These are phyloP conservation scores for Buceros bicornis DNA, from an alignment of 2,797 vertebrate genomes.

Conservation along the genomic window DNA sequence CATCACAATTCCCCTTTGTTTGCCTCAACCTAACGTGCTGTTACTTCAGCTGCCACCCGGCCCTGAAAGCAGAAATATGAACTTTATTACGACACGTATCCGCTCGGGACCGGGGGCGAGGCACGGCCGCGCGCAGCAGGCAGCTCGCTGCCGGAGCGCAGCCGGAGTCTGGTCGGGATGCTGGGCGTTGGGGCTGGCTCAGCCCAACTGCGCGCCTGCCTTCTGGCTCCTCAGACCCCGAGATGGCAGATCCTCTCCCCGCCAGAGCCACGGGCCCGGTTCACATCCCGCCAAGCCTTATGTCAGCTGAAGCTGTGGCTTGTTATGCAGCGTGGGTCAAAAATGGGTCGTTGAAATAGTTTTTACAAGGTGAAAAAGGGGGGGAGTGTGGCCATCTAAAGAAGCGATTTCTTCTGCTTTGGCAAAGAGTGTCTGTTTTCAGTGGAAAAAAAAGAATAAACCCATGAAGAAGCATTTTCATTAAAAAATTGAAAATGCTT, in stretches of 20 bases:
- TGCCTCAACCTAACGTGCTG: not conserved
- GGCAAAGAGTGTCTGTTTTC: not conserved
- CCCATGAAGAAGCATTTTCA: not conserved
- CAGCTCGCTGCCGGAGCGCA: not conserved
- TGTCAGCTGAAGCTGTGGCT: not conserved
- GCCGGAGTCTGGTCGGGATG: fast-evolving
- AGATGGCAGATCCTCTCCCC: not conserved
- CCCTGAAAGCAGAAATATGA: not conserved
- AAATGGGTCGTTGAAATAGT: not conserved
- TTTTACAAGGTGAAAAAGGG: not conserved
- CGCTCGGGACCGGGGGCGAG: fast-evolving
- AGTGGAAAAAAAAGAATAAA: not conserved
- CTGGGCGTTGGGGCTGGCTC: not conserved
- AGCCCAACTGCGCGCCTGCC: not conserved
- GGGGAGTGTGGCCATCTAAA: not conserved
- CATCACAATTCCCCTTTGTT: slow-evolving; percentile 4
- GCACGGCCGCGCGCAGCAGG: fast-evolving
- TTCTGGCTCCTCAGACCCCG: not conserved
- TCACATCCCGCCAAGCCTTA: not conserved
- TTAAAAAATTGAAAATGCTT: not conserved
- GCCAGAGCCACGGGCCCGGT: not conserved
- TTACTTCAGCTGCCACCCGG: not conserved
- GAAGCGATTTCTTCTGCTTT: not conserved
- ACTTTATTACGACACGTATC: not conserved
- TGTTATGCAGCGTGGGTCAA: not conserved